Evolutionary conservation across 2,888 invertebrate species (phyloP).

Genomic region (Euplexia lucipara): DNA sequence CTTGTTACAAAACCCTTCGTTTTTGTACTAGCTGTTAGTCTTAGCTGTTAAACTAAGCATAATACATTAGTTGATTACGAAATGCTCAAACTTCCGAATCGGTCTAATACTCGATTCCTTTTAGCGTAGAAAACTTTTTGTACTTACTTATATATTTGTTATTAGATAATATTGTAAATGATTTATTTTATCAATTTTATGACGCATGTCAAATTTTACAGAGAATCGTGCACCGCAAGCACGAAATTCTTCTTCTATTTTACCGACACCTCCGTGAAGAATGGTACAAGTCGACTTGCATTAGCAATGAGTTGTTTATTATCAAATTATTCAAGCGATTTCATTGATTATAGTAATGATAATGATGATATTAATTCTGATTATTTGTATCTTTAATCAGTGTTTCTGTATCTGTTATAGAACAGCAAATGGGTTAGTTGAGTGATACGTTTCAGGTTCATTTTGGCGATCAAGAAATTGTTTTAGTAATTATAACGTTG

Average conservation of each 20-base stretch:
- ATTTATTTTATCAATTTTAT: slow-evolving; percentile 12
- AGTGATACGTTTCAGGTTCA: neutral
- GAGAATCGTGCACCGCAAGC: slow-evolving; percentile 16
- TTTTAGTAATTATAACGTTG: too few species aligned
- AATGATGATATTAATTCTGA: too few species aligned
- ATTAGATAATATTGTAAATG: slow-evolving; percentile 21
- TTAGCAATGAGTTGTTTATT: slow-evolving; percentile 12
- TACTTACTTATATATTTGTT: slow-evolving; percentile 63
- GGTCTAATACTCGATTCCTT: slow-evolving; percentile 74
- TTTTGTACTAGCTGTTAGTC: slow-evolving; percentile 41
- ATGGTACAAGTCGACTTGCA: slow-evolving; percentile 4
- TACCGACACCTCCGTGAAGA: slow-evolving; percentile 2
- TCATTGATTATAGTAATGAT: neutral
- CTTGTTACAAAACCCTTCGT: slow-evolving; percentile 23
- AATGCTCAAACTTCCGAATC: slow-evolving; percentile 75
- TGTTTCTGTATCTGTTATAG: neutral
- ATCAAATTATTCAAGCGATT: neutral
- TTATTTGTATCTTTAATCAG: neutral
- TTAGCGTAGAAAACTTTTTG: slow-evolving; percentile 65
- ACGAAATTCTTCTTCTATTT: neutral
- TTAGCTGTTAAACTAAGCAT: slow-evolving; percentile 59
- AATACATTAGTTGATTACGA: slow-evolving; percentile 61
- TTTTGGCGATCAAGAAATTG: too few species aligned
- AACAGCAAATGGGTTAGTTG: neutral
- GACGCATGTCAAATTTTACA: slow-evolving; percentile 15